Base-by-base conservation (phyloP, 2,797 vertebrate genomes). In the Catharus ustulatus region DNA sequence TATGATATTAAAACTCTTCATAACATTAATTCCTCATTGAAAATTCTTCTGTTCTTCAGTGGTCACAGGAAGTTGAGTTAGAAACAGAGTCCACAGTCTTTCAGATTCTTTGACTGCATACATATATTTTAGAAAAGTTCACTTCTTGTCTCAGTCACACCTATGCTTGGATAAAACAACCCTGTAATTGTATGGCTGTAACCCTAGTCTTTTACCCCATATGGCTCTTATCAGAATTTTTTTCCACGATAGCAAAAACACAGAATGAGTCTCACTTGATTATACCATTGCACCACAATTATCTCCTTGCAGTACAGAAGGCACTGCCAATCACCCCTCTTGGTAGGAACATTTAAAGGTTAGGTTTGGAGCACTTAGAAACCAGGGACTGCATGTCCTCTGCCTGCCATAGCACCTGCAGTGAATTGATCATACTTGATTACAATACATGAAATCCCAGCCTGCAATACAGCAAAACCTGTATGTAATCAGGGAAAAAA, bases 361-460 rank as follows among this genome's bases (percentile, higher is more conserved):
- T 74, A 79, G 59, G 71, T 79, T 92, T 45, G 74, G 75, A 96
- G 61, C 55, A 55, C 52, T 89, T 87, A 62, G 46, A 63, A 90
- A 84, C 84, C 22, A 63, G 52, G 54, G 57, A 55, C 45, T 76
- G 42, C 11, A 24, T 88, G 2, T 86, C 67, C 83, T 94, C 49
- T 87, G 63, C 49, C 77, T 91, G 55, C 91, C 71, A 74, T 34
- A 78, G 79, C 59, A 86, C 95, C 93, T 91, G 89, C 85, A 91
- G 92, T 84, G 94, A 96, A 84, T 54, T 93, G 91, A 96, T 97
- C 91, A 63, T 64, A 95, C 89, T 93, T 96, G 95, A 97, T 97
- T 96, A 91, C 89, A 93, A 90, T 87, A 93, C 81, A 84, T 57
- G 57, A 95, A 95, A 96, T 91, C 67, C 42, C 57, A 93, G 49